phyloP scores from a whole-genome alignment of 2,888 invertebrate genomes.

The Dichetophora obliterata region DNA sequence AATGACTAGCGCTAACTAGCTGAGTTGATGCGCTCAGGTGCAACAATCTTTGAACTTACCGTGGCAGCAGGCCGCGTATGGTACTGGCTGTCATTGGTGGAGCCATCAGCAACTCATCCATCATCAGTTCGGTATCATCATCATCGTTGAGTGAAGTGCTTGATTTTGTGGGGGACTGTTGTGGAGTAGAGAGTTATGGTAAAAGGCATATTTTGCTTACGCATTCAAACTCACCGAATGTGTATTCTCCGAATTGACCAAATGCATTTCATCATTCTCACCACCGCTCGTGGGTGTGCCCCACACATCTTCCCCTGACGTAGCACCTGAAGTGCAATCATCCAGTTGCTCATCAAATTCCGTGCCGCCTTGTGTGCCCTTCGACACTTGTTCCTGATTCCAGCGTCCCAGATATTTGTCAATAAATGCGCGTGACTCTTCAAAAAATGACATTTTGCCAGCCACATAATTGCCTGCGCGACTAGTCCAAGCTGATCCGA shows the following conservation, averaged over 20 bases:
- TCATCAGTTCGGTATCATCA: slow-evolving; percentile 85
- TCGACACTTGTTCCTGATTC: slow-evolving; percentile 63
- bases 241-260: slow-evolving; percentile 78
- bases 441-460: slow-evolving; percentile 83
- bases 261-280: slow-evolving; percentile 80
- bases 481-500: slow-evolving; percentile 76
- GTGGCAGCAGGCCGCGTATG: slow-evolving; percentile 78
- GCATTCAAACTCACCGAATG: slow-evolving; percentile 72
- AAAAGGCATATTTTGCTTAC: not conserved
- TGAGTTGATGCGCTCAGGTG: not conserved
- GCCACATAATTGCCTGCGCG: slow-evolving; percentile 85
- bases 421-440: slow-evolving; percentile 72
- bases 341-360: slow-evolving; percentile 76
- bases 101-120: slow-evolving; percentile 84
- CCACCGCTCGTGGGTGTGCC: slow-evolving; percentile 90
- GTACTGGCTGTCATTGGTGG: slow-evolving; percentile 82
- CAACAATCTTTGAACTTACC: slow-evolving; percentile 67
- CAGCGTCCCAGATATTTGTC: slow-evolving; percentile 73
- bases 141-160: slow-evolving; percentile 78
- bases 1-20: not conserved
- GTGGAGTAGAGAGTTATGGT: slow-evolving; percentile 35
- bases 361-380: slow-evolving; percentile 49
- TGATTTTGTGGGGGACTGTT: slow-evolving; percentile 75
- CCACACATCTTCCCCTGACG: slow-evolving; percentile 90
- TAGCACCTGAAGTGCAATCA: slow-evolving; percentile 85